Evolutionary conservation across 2,113 vertebrate species (phyloP), one percentile per base, ranked within the genome.

Genomic region (Gymnorhina tibicen): DNA sequence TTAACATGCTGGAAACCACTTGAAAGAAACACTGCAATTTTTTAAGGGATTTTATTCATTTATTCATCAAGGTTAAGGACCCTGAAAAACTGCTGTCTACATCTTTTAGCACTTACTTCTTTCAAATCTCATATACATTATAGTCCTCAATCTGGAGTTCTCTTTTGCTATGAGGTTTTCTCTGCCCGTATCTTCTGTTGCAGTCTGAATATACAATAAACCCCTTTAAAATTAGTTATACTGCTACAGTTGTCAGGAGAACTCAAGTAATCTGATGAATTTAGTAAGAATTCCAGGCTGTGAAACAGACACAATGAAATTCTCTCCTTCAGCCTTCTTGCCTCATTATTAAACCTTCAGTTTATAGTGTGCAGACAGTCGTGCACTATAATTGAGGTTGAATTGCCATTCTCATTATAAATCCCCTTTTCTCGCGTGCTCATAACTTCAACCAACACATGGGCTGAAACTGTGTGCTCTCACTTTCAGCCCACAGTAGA

Each of bases 41-140:
- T 97, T 96, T 87, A 94, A 91, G 82, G 94, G 89, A 97, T 97
- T 97, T 96, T 97, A 97, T 98, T 97, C 97, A 97, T 98, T 98
- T 97, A 98, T 98, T 97, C 96, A 97, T 97, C 97, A 97, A 97
- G 97, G 97, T 97, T 97, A 97, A 98, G 97, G 92, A 97, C 97
- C 97, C 95, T 97, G 96, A 96, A 98, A 97, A 97, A 95, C 87
- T 97, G 96, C 96, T 97, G 95, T 96, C 95, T 94, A 97, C 93
- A 95, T 97, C 95, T 97, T 97, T 97, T 96, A 97, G 92, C 91
- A 91, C 84, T 95, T 94, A 77, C 59, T 97, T 95, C 94, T 96
- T 97, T 96, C 97, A 96, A 96, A 94, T 85, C 94, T 95, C 95
- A 87, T 94, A 95, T 93, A 94, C 94, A 86, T 92, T 95, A 93